Conservation (phyloP, 2,888 invertebrate genomes). For the Amitus sp. region DNA sequence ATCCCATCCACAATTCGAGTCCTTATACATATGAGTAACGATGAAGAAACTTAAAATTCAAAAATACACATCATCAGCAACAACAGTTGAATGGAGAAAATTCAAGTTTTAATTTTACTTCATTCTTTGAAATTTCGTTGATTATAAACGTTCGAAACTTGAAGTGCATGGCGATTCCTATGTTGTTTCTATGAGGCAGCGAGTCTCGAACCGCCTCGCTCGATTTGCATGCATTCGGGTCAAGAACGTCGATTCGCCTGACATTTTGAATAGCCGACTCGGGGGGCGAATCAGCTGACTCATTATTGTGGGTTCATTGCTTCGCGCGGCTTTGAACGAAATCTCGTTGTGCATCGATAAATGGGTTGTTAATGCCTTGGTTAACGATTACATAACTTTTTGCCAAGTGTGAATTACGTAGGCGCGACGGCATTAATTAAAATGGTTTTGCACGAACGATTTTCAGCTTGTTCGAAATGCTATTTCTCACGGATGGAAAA, state of each 20-base stretch:
- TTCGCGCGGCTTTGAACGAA: conserved; percentile 21
- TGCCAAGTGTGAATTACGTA: background rate
- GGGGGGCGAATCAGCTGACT: conserved; percentile 14
- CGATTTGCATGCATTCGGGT: conserved; percentile 51
- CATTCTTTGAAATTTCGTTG: too few relatives aligned
- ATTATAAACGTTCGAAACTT: too few relatives aligned
- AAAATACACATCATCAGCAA: too few relatives aligned
- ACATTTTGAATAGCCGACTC: conserved; percentile 41
- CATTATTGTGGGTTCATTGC: conserved; percentile 16
- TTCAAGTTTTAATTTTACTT: conserved; percentile 17
- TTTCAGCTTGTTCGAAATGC: background rate
- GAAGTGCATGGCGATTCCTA: too few relatives aligned
- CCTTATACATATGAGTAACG: too few relatives aligned
- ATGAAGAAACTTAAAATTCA: too few relatives aligned
- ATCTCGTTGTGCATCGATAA: conserved; percentile 19
- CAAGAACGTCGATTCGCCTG: conserved; percentile 52
- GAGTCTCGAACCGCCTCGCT: conserved; percentile 33
- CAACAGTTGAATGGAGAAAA: too few relatives aligned
- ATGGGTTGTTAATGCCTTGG: conserved; percentile 15
- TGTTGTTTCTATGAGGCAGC: too few relatives aligned
- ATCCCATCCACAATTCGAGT: too few relatives aligned
- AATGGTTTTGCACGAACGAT: background rate
- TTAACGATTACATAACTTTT: conserved; percentile 24
- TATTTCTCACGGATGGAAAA: background rate
- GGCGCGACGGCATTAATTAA: background rate